Conservation (phyloP, 1,140 invertebrate genomes). For the Matsumurasca onukii region DNA sequence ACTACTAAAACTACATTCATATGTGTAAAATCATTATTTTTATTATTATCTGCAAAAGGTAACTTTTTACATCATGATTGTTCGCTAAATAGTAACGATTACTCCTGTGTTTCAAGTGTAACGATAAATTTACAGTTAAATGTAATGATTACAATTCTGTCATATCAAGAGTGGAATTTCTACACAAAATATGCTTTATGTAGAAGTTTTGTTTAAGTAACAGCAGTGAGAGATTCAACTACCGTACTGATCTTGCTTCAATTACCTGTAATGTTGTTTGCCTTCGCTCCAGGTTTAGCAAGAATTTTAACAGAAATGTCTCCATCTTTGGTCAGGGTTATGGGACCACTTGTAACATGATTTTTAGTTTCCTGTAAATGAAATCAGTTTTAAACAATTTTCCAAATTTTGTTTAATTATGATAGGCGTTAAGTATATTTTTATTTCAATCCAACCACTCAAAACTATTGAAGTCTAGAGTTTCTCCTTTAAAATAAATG, state of each 20-base stretch:
- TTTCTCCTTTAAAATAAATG: too few relatives aligned
- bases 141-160: background rate
- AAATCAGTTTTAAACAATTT: too few relatives aligned
- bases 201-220: background rate
- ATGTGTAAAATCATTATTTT: background rate
- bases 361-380: too few relatives aligned
- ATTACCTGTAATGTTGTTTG: slow-evolving; percentile 67
- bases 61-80: background rate
- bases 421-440: too few relatives aligned
- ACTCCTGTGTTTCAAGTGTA: background rate
- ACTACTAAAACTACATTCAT: too few relatives aligned
- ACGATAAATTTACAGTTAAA: background rate
- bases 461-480: too few relatives aligned
- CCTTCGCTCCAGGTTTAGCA: slow-evolving; percentile 76
- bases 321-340: slow-evolving; percentile 58
- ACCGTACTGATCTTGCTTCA: background rate
- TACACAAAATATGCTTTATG: background rate
- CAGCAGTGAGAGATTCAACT: background rate
- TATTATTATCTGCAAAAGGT: background rate
- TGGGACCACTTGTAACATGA: slow-evolving; percentile 46
- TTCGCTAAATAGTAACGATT: background rate
- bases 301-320: slow-evolving; percentile 64
- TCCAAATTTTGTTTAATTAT: too few relatives aligned
- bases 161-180: background rate
- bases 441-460: too few relatives aligned